Evolutionary conservation across 2,797 vertebrate species (phyloP).

Genomic region (Anomalospiza imberbis): DNA sequence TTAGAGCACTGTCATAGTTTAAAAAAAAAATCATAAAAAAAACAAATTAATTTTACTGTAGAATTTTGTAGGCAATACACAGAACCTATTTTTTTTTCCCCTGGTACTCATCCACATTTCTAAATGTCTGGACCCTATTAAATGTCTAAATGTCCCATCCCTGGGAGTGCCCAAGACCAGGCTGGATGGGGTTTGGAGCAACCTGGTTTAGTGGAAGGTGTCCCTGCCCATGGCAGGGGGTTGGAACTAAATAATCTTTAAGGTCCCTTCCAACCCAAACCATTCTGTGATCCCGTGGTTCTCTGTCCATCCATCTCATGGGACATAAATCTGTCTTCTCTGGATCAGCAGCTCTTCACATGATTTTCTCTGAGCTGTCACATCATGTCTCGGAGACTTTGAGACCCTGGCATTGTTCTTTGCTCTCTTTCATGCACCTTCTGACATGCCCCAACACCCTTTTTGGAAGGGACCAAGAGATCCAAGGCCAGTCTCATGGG

Average conservation of each 20-base stretch:
- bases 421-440: neutral
- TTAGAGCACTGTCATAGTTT: neutral
- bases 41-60: neutral
- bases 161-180: neutral
- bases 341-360: neutral
- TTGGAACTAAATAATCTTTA: neutral
- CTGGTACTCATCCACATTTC: neutral
- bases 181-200: neutral
- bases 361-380: neutral
- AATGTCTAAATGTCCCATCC: neutral
- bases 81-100: rapidly evolving
- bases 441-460: neutral
- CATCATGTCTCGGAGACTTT: neutral
- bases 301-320: neutral
- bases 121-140: neutral
- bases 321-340: neutral
- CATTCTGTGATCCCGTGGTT: neutral
- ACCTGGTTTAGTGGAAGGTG: neutral
- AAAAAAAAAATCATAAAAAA: neutral
- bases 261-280: neutral
- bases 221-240: neutral
- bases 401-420: neutral
- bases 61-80: neutral
- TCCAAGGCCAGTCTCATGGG: neutral
- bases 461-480: neutral